A percentile compares a stretch with the other conserved stretches of the same genome.
phyloP scores from a whole-genome alignment of 2,888 invertebrate genomes.

The Erynnis tages region DNA sequence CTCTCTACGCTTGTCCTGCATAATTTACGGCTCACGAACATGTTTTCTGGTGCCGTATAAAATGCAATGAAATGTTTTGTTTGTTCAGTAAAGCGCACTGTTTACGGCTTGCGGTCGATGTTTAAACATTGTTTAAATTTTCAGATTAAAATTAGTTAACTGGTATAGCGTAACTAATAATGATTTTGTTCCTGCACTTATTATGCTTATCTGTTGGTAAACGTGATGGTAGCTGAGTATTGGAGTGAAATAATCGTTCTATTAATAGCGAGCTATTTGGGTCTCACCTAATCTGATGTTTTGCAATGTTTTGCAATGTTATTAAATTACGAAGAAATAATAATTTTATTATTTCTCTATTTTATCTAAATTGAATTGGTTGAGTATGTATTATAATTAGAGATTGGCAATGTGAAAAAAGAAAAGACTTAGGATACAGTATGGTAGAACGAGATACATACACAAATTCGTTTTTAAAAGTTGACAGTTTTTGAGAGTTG shows the following conservation, averaged over 20 bases:
- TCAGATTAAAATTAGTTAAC: slow-evolving; percentile 12
- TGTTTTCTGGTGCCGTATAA: slow-evolving; percentile 35
- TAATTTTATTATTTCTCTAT: too few species aligned
- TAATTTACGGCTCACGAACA: slow-evolving; percentile 38
- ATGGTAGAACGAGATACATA: too few species aligned
- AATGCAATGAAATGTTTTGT: slow-evolving; percentile 34
- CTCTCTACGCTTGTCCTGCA: slow-evolving; percentile 35
- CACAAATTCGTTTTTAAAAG: too few species aligned
- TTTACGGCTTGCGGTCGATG: slow-evolving; percentile 17
- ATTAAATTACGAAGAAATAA: too few species aligned
- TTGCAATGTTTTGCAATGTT: too few species aligned
- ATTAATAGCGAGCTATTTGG: slow-evolving; percentile 3
- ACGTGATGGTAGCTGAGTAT: slow-evolving; percentile 1
- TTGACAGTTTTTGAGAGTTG: too few species aligned
- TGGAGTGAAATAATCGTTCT: slow-evolving; percentile 13
- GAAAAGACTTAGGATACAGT: too few species aligned
- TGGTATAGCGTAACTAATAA: not conserved
- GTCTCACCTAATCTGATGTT: not conserved
- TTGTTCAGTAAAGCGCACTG: slow-evolving; percentile 19
- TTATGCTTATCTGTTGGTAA: slow-evolving; percentile 10
- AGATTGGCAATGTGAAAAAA: too few species aligned
- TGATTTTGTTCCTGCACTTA: not conserved
- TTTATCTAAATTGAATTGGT: too few species aligned
- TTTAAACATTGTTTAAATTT: slow-evolving; percentile 22
- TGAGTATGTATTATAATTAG: too few species aligned